Percentiles rank a stretch among this genome's conserved stretches.
These are phyloP conservation scores for Stomatorhinus ivindoensis DNA, from an alignment of 2,113 vertebrate genomes.

Conservation along the genomic window DNA sequence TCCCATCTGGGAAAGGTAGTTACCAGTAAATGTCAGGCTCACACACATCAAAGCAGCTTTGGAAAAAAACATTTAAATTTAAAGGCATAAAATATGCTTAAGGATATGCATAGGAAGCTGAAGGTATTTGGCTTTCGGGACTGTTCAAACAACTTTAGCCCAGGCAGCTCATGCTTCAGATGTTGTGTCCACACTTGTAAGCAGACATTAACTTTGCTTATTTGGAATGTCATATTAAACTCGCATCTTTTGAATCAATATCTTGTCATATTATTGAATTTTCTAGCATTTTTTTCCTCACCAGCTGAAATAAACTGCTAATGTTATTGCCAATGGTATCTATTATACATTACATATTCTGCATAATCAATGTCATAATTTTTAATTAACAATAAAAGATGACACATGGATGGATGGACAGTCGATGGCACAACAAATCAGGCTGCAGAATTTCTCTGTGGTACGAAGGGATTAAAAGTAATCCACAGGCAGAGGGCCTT, in stretches of 20 bases:
- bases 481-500: not conserved
- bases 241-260: not conserved
- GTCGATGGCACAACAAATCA: not conserved
- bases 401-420: not conserved
- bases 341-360: not conserved
- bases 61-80: not conserved
- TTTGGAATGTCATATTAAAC: not conserved
- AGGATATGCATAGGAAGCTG: not conserved
- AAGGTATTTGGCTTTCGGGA: not conserved
- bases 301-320: not conserved
- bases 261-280: not conserved
- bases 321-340: not conserved
- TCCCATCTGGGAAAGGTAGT: not conserved
- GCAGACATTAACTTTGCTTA: not conserved
- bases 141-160: not conserved
- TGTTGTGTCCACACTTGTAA: not conserved
- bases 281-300: not conserved
- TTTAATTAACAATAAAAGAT: not conserved
- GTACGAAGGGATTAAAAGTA: not conserved
- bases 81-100: not conserved
- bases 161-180: not conserved
- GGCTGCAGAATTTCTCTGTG: not conserved
- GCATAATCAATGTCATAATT: not conserved
- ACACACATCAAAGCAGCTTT: not conserved
- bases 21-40: not conserved